These are phyloP conservation scores for Drosophila formosana DNA, from an alignment of 2,888 invertebrate genomes.

Conservation along the genomic window DNA sequence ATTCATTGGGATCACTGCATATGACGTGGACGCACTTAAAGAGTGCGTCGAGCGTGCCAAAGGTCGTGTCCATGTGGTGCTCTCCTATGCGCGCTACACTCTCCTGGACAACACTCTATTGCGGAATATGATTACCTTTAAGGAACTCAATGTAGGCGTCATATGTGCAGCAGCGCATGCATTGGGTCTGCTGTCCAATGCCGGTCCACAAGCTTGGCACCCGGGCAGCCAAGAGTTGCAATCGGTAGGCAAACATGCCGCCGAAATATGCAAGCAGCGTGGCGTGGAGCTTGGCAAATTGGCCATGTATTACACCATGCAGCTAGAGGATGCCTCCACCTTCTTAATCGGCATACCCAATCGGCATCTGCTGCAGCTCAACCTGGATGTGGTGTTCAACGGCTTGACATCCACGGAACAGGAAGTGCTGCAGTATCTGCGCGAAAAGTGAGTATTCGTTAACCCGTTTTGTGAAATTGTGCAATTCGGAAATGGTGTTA, in stretches of 20 bases:
- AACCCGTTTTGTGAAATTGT: conserved; percentile 47
- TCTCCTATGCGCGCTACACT: conserved; percentile 93
- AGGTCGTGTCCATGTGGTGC: conserved; percentile 73
- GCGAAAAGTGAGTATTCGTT: conserved; percentile 61
- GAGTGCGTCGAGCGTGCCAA: conserved; percentile 89
- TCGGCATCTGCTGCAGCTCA: conserved; percentile 87
- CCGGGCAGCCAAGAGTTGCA: conserved; percentile 88
- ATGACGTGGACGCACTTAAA: conserved; percentile 90
- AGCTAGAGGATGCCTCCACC: conserved; percentile 88
- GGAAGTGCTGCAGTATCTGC: conserved; percentile 87
- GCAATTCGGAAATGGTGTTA: conserved; percentile 61
- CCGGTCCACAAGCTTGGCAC: conserved; percentile 92
- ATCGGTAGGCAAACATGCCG: conserved; percentile 85
- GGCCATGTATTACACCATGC: conserved; percentile 86
- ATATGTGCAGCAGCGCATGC: conserved; percentile 93
- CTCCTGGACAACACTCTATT: conserved; percentile 92
- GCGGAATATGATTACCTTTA: conserved; percentile 89
- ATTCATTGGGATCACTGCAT: conserved; percentile 94
- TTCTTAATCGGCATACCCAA: conserved; percentile 92
- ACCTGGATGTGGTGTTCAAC: conserved; percentile 88
- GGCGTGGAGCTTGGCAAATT: conserved; percentile 87
- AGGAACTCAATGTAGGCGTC: conserved; percentile 88
- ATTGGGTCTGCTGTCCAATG: conserved; percentile 92
- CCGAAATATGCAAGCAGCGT: conserved; percentile 89
- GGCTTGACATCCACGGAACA: conserved; percentile 89